These are phyloP conservation scores for Yasuhikotakia modesta DNA, from an alignment of 2,797 vertebrate species.

Conservation along the genomic window DNA sequence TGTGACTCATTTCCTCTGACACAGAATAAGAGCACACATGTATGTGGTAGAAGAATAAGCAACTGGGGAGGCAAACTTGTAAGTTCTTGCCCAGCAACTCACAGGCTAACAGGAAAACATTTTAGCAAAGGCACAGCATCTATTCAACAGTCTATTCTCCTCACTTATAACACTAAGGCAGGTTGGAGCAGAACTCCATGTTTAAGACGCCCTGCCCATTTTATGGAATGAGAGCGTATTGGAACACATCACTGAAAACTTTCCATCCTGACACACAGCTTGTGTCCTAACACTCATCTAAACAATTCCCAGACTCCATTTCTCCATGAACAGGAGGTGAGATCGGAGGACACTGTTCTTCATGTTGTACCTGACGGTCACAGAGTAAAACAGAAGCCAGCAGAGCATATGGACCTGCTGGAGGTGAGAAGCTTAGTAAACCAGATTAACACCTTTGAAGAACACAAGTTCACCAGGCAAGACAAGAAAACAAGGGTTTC, in stretches of 20 bases:
- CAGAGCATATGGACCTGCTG: constrained; percentile 49
- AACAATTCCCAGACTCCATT: constrained; percentile 7
- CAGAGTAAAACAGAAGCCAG: constrained; percentile 1
- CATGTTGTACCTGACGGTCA: not conserved
- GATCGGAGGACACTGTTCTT: constrained; percentile 30
- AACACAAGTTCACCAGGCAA: not conserved
- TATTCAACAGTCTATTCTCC: not conserved
- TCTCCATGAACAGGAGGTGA: not conserved
- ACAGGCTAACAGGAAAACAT: no score
- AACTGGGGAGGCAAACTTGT: not conserved
- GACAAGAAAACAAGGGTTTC: not conserved
- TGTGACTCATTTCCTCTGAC: not conserved
- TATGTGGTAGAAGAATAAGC: not conserved
- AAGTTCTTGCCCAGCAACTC: not conserved
- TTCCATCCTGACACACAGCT: not conserved
- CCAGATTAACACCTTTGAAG: constrained; percentile 15
- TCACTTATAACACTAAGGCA: not conserved
- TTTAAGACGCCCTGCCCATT: not conserved
- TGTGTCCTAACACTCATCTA: not conserved
- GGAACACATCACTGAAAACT: no score
- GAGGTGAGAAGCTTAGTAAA: constrained; percentile 1
- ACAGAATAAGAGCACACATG: not conserved
- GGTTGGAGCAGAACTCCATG: constrained; percentile 14
- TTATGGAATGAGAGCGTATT: not conserved
- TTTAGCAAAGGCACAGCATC: no score